Evolutionary conservation across 2,888 invertebrate genomes (phyloP).

Genomic region (Pachydiplax longipennis): DNA sequence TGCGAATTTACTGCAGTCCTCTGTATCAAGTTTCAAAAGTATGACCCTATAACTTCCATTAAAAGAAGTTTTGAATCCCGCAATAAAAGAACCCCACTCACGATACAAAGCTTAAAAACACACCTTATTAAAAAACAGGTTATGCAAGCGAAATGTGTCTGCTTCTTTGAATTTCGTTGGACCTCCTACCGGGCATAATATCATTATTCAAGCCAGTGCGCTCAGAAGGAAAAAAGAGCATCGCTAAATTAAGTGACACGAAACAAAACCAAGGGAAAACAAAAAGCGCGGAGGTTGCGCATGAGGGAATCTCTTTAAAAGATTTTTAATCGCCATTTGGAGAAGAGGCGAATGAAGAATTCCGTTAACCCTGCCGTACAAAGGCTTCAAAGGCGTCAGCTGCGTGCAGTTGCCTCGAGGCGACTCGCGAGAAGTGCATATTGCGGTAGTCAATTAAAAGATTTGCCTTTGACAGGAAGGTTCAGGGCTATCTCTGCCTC

Average conservation of each 20-base stretch:
- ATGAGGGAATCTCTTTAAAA: not conserved
- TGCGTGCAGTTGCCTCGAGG: not conserved
- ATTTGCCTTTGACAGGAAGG: not conserved
- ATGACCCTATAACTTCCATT: too few species aligned
- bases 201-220: not conserved
- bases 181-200: not conserved
- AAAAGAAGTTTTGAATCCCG: too few species aligned
- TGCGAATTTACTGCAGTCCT: too few species aligned
- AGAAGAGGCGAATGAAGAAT: not conserved
- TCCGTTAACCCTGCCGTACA: not conserved
- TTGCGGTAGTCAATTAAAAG: not conserved
- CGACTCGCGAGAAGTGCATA: not conserved
- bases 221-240: not conserved
- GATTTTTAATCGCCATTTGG: not conserved
- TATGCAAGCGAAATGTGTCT: not conserved
- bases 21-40: too few species aligned
- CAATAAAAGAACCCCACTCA: too few species aligned
- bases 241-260: not conserved
- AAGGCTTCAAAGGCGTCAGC: not conserved
- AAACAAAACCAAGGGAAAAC: not conserved
- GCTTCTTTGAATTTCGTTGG: not conserved
- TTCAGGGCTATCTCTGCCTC: not conserved
- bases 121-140: not conserved
- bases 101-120: too few species aligned
- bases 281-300: not conserved